Evolutionary conservation across 1,140 invertebrate species (phyloP).

Genomic region (Anadara kagoshimensis): DNA sequence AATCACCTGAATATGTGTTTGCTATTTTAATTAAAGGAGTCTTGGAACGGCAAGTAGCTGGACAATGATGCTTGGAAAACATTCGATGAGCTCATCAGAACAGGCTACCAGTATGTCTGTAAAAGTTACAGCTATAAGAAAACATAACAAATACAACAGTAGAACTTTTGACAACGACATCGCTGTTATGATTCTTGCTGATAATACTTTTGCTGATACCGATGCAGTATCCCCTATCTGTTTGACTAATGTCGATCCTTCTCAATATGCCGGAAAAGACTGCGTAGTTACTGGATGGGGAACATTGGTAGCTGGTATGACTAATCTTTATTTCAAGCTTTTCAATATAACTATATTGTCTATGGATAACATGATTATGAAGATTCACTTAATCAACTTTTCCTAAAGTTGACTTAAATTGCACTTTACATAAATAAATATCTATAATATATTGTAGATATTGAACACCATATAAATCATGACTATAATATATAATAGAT

Average conservation of each 20-base stretch:
- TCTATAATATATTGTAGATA: no score
- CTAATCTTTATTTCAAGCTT: background rate
- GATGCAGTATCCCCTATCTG: background rate
- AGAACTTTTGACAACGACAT: constrained; percentile 1
- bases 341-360: no score
- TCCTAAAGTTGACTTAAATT: no score
- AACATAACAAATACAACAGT: background rate
- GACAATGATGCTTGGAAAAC: background rate
- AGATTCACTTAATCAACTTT: no score
- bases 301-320: background rate
- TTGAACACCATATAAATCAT: no score
- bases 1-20: no score
- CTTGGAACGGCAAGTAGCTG: background rate
- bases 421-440: no score
- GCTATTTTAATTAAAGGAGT: background rate
- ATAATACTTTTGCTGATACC: background rate
- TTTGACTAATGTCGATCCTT: background rate
- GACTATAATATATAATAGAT: no score
- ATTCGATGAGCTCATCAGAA: background rate
- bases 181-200: background rate
- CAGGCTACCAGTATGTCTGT: background rate
- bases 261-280: constrained; percentile 1
- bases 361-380: no score
- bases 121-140: background rate
- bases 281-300: constrained; percentile 19